Conservation (phyloP, 2,888 invertebrate genomes). For the Limnephilus auricula region DNA sequence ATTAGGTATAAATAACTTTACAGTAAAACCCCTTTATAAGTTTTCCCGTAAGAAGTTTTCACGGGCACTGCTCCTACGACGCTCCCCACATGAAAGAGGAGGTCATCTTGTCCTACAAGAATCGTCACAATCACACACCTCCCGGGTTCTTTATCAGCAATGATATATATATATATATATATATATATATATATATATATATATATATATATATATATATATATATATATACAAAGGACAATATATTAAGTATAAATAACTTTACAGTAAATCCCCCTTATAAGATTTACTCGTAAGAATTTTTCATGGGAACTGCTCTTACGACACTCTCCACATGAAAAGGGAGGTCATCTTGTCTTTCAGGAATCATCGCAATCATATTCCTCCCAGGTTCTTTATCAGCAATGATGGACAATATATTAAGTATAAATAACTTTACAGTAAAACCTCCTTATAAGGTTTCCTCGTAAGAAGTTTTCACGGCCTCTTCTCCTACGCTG, state of each 20-base stretch:
- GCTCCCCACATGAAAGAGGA: conserved; percentile 10
- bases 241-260: conserved; percentile 1
- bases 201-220: too few relatives aligned
- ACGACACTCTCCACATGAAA: neutral
- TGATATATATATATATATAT: too few relatives aligned
- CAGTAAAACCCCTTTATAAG: neutral
- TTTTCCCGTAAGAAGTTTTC: neutral
- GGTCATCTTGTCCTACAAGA: conserved; percentile 13
- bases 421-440: neutral
- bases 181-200: too few relatives aligned
- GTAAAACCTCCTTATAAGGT: neutral
- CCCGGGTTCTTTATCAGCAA: neutral
- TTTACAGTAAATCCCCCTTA: neutral
- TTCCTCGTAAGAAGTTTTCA: neutral
- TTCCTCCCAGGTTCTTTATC: neutral
- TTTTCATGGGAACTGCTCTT: conserved; percentile 44
- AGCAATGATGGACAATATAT: neutral
- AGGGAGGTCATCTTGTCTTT: conserved; percentile 11
- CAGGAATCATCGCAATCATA: conserved; percentile 58
- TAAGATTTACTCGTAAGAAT: neutral
- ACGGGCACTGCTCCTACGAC: conserved; percentile 33
- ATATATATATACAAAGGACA: too few relatives aligned
- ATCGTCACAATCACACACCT: conserved; percentile 56
- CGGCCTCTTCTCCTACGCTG: conserved; percentile 45
- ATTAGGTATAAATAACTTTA: neutral